These are phyloP conservation scores for Megalurothrips usitatus DNA, from an alignment of 2,888 invertebrate genomes.

Conservation along the genomic window DNA sequence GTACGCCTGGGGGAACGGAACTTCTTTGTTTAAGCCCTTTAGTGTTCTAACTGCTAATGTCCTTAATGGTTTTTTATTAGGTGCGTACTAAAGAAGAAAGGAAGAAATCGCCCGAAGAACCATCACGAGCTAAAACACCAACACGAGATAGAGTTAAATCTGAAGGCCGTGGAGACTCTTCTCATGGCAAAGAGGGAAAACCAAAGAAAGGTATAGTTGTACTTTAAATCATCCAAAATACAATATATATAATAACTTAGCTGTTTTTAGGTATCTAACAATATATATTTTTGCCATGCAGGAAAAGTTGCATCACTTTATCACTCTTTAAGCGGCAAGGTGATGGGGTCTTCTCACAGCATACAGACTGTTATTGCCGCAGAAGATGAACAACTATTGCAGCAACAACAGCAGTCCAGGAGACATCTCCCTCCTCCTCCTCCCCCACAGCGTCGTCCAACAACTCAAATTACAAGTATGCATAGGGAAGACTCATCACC, in stretches of 20 bases:
- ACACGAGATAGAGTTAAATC: conserved; percentile 40
- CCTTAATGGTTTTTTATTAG: conserved; percentile 34
- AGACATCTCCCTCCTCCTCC: conserved; percentile 33
- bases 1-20: too few relatives aligned
- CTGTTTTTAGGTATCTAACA: neutral
- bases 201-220: conserved; percentile 26
- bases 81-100: conserved; percentile 43
- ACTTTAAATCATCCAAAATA: neutral
- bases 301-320: conserved; percentile 40
- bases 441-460: conserved; percentile 31
- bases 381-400: conserved; percentile 8
- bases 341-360: conserved; percentile 36
- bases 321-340: conserved; percentile 40
- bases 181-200: conserved; percentile 3
- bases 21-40: neutral
- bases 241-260: neutral
- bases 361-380: conserved; percentile 28
- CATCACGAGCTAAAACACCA: conserved; percentile 32
- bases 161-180: conserved; percentile 38
- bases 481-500: neutral
- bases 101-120: conserved; percentile 42
- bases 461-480: neutral
- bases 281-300: neutral
- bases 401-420: conserved; percentile 14
- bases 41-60: neutral